These are phyloP conservation scores for Yoshiicerus persimilis DNA, from an alignment of 1,140 invertebrate genomes.

Conservation along the genomic window DNA sequence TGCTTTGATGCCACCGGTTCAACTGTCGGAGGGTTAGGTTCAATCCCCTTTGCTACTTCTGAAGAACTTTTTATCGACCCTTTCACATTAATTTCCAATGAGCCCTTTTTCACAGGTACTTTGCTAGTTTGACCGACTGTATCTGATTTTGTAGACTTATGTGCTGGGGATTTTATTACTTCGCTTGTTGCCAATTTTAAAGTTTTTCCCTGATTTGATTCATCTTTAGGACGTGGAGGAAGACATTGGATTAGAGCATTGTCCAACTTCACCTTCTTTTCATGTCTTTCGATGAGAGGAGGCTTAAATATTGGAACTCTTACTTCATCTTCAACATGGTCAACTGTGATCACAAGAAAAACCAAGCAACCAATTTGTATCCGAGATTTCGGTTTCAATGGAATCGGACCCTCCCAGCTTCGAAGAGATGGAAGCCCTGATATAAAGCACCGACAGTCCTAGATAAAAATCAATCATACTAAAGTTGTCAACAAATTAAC, in stretches of 20 bases:
- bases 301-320: background rate
- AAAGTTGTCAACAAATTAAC: background rate
- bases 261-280: background rate
- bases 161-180: no score
- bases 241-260: background rate
- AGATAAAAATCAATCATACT: background rate
- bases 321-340: background rate
- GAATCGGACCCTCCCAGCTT: conserved; percentile 8
- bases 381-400: background rate
- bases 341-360: background rate
- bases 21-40: no score
- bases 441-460: background rate
- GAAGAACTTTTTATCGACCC: background rate
- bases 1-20: no score
- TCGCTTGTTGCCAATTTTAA: no score
- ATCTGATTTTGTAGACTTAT: background rate
- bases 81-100: background rate
- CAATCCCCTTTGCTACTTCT: background rate
- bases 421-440: background rate
- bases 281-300: background rate
- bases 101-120: no score
- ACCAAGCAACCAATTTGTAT: conserved; percentile 12
- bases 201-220: no score
- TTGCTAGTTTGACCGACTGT: background rate
- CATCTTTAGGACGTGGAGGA: background rate